Base-by-base conservation (phyloP, 1,140 invertebrate genomes). In the Diabrotica virgifera region DNA sequence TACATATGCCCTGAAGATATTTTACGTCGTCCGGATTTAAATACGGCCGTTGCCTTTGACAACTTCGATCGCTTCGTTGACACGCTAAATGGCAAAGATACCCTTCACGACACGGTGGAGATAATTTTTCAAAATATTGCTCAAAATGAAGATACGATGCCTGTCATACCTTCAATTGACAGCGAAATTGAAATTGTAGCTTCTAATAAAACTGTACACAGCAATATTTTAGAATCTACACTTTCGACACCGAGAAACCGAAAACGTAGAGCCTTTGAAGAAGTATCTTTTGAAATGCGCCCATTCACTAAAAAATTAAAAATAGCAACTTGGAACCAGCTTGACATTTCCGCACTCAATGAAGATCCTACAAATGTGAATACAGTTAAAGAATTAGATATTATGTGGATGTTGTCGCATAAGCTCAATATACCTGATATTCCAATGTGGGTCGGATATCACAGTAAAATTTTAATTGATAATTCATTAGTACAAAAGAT, bases 311-410 rank as follows among this genome's bases (percentile, higher is more conserved):
- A 63, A 60, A 63, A 59, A 60, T 60, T 63, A 37, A 63, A 63
- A 60, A 50, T 67, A 11, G 24, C 61, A 11, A 62, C 65, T 14
- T 66, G 65, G 66, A 67, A 62, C 63, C 52, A 67, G 12, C 57
- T 63, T 14, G 58, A 64, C 51, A 63, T 63, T 51, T 46, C 40
- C 52, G 55, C n/a, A n/a, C n/a, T n/a, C n/a, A n/a, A n/a, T n/a
- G n/a, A n/a, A n/a, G n/a, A n/a, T n/a, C n/a, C n/a, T n/a, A n/a
- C n/a, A n/a, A n/a, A n/a, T n/a, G n/a, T n/a, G n/a, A n/a, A n/a
- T n/a, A n/a, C n/a, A n/a, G n/a, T n/a, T n/a, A n/a, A n/a, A n/a
- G n/a, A n/a, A n/a, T n/a, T n/a, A n/a, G n/a, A n/a, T n/a, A n/a
- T n/a, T n/a, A n/a, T n/a, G n/a, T n/a, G n/a, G n/a, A n/a, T n/a